Percentiles rank a stretch among this genome's conserved stretches.
phyloP scores from a whole-genome alignment of 2,113 vertebrate genomes.

The Chloebia gouldiae region DNA sequence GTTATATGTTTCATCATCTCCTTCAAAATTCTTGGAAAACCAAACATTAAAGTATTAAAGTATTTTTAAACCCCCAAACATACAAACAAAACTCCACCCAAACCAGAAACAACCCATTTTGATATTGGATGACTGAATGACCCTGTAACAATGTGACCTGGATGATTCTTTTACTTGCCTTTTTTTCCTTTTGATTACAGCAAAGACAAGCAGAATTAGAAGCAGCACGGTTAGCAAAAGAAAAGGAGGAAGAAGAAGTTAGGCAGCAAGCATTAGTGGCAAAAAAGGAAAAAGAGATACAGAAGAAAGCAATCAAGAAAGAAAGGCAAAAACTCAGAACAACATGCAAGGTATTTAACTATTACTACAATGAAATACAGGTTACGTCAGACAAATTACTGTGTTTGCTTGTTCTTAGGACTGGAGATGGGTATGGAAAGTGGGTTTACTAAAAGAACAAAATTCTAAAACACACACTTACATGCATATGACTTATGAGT shows the following conservation, averaged over 20 bases:
- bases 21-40: background rate
- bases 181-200: slow-evolving; percentile 67
- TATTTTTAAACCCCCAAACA: background rate
- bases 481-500: background rate
- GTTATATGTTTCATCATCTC: background rate
- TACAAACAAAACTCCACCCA: background rate
- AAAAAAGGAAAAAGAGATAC: slow-evolving; percentile 97
- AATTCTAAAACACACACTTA: background rate
- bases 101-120: background rate
- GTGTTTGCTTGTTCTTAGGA: background rate
- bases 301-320: slow-evolving; percentile 98
- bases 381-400: background rate
- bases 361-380: background rate
- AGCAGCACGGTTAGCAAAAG: slow-evolving; percentile 85
- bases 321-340: slow-evolving; percentile 96
- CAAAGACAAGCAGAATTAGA: slow-evolving; percentile 91
- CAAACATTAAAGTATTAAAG: background rate
- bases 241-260: slow-evolving; percentile 94
- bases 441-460: background rate
- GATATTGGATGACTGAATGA: background rate
- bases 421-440: background rate
- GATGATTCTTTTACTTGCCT: background rate
- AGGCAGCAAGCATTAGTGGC: slow-evolving; percentile 86
- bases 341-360: slow-evolving; percentile 87
- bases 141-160: background rate